phyloP scores from a whole-genome alignment of 2,113 vertebrate species.

The Peromyscus leucopus region DNA sequence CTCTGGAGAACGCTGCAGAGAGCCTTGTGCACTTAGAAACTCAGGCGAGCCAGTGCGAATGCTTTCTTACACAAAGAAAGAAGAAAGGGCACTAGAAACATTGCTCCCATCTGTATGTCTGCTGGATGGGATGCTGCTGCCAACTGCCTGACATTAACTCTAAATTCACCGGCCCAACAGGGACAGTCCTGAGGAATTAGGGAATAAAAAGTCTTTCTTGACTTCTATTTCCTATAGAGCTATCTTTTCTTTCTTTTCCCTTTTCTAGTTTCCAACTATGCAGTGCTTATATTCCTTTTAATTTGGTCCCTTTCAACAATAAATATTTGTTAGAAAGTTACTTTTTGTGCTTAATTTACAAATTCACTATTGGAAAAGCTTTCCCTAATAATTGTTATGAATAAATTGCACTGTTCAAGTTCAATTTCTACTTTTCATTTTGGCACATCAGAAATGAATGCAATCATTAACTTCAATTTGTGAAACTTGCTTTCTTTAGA shows the following conservation, averaged over 20 bases:
- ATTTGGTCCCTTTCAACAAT: neutral
- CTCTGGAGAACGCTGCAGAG: neutral
- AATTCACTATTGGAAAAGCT: neutral
- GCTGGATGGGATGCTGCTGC: neutral
- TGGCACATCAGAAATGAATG: neutral
- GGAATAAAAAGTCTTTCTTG: neutral
- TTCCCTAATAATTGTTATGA: slow-evolving; percentile 41
- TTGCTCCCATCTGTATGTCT: neutral
- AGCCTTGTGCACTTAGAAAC: neutral
- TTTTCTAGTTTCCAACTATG: neutral
- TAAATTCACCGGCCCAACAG: slow-evolving; percentile 1
- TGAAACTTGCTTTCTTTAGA: slow-evolving; percentile 11
- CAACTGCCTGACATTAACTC: slow-evolving; percentile 7
- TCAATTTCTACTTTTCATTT: slow-evolving; percentile 24
- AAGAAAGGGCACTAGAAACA: slow-evolving; percentile 3
- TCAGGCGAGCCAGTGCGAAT: neutral
- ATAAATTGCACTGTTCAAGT: slow-evolving; percentile 21
- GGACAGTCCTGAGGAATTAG: neutral
- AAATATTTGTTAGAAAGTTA: slow-evolving; percentile 39
- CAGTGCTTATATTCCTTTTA: neutral
- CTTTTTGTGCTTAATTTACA: slow-evolving; percentile 37
- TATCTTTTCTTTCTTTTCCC: neutral
- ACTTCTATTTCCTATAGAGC: neutral
- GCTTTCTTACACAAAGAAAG: slow-evolving; percentile 12
- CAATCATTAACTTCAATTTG: neutral